Conservation (phyloP, 2,888 invertebrate genomes). For the Marronus borbonicus region DNA sequence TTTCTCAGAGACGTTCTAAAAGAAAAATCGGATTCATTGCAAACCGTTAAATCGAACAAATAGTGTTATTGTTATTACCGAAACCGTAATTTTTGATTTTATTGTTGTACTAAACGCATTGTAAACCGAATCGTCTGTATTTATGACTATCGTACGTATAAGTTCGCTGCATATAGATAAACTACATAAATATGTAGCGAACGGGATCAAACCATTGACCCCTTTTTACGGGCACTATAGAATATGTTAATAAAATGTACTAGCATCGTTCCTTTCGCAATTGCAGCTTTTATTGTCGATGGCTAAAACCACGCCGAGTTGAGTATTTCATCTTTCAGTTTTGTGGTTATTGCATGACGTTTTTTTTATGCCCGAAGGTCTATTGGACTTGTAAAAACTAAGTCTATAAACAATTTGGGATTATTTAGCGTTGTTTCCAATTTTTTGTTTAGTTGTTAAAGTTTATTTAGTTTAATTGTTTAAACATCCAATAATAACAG, state of each 20-base stretch:
- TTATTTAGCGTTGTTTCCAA: too few species aligned
- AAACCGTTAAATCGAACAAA: slow-evolving; percentile 1
- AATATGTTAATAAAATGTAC: slow-evolving; percentile 38
- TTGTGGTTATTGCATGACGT: too few species aligned
- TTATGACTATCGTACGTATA: slow-evolving; percentile 21
- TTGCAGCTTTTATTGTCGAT: slow-evolving; percentile 15
- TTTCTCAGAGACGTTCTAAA: too few species aligned
- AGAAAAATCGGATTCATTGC: too few species aligned
- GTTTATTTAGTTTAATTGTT: too few species aligned
- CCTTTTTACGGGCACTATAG: slow-evolving; percentile 28
- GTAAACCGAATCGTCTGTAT: slow-evolving; percentile 10
- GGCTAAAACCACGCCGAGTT: neutral
- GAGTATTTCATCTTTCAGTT: slow-evolving; percentile 3
- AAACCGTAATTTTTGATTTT: slow-evolving; percentile 23
- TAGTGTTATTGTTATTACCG: neutral
- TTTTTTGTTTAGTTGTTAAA: too few species aligned
- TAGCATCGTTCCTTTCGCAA: neutral
- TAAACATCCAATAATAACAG: too few species aligned
- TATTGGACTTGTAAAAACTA: too few species aligned
- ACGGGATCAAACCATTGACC: slow-evolving; percentile 27
- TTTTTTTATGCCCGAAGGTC: too few species aligned
- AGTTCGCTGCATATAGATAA: slow-evolving; percentile 11
- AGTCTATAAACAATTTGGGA: too few species aligned
- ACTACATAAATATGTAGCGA: neutral
- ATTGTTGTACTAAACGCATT: slow-evolving; percentile 24